Percentiles rank a stretch among this genome's conserved stretches.
Conservation (phyloP, 1,140 invertebrate genomes). For the Drosophila kurseongensis region DNA sequence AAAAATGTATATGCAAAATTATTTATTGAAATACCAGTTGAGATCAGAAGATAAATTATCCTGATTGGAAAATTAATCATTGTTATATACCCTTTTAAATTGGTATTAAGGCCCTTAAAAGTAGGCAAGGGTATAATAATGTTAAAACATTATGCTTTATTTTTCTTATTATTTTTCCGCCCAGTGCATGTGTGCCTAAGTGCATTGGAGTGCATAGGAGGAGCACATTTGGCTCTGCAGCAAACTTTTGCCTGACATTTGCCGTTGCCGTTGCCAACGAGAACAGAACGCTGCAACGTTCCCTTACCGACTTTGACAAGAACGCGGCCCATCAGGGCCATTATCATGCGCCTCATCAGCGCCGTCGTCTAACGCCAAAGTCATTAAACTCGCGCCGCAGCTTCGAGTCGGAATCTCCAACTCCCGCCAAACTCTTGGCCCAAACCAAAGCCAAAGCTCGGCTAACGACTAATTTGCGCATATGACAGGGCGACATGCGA, state of each 20-base stretch:
- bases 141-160: background rate
- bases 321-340: constrained; percentile 76
- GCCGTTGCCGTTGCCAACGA: constrained; percentile 45
- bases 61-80: too few species aligned
- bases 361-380: constrained; percentile 70
- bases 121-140: too few species aligned
- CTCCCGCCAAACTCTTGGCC: constrained; percentile 8
- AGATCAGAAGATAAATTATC: too few species aligned
- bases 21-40: too few species aligned
- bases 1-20: background rate
- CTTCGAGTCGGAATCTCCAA: constrained; percentile 18
- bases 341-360: constrained; percentile 79
- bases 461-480: constrained; percentile 81
- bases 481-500: constrained; percentile 75
- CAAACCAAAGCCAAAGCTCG: constrained; percentile 52
- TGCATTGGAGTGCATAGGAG: constrained; percentile 46
- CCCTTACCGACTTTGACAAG: constrained; percentile 71
- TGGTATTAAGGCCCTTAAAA: too few species aligned
- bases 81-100: too few species aligned
- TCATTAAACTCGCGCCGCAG: constrained; percentile 69
- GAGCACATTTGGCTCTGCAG: constrained; percentile 44
- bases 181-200: constrained; percentile 30
- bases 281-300: constrained; percentile 32
- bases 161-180: background rate
- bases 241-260: constrained; percentile 53